Evolutionary conservation across 2,113 vertebrate species (phyloP).

Genomic region (Eublepharis macularius): DNA sequence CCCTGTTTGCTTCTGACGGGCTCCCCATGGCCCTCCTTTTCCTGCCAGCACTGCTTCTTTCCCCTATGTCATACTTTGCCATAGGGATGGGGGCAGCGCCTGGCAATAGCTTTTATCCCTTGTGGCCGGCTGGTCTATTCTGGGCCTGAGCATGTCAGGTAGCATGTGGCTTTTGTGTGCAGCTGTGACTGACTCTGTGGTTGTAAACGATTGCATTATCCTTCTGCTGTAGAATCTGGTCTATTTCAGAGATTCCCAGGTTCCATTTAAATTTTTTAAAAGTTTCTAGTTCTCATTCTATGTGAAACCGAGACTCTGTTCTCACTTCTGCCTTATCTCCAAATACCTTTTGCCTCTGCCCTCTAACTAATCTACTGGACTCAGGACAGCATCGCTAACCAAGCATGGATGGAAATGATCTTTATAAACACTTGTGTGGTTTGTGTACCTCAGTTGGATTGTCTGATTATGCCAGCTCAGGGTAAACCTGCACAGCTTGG

Average conservation of each 20-base stretch:
- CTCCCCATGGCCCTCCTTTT: not conserved
- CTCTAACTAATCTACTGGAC: not conserved
- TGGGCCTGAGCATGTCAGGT: not conserved
- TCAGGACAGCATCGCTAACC: not conserved
- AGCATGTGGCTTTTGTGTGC: not conserved
- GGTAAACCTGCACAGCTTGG: not conserved
- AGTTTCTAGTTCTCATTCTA: not conserved
- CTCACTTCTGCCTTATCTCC: too few relatives aligned
- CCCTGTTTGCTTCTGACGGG: not conserved
- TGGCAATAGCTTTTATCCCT: not conserved
- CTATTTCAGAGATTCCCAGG: not conserved
- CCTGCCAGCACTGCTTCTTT: not conserved
- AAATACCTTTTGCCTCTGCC: not conserved
- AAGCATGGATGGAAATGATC: not conserved
- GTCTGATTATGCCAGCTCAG: not conserved
- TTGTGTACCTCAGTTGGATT: not conserved
- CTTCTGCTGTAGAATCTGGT: not conserved
- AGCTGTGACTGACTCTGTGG: not conserved
- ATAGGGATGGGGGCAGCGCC: not conserved
- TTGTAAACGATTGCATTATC: not conserved
- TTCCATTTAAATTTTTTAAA: not conserved
- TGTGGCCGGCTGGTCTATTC: not conserved
- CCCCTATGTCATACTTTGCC: not conserved
- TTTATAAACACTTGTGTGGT: too few relatives aligned
- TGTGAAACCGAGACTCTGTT: not conserved